phyloP scores from a whole-genome alignment of 64 coral and sea anemone species.

The Stichodactyla helianthus region DNA sequence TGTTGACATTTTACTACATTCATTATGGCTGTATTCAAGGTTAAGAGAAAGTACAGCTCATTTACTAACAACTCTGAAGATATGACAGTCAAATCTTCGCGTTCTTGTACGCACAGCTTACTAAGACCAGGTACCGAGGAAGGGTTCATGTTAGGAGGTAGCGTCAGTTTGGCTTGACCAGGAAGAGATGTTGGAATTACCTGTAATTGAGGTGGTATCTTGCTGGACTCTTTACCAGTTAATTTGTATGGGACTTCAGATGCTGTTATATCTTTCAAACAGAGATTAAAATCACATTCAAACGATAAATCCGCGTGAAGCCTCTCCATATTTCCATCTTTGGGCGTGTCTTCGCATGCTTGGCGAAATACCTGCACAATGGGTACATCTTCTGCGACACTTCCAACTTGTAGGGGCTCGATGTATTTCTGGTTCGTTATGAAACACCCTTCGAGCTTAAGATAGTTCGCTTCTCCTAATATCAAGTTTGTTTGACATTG shows the following conservation, averaged over 20 bases:
- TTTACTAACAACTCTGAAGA: constrained; percentile 44
- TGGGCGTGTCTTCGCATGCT: neutral
- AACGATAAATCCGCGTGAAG: constrained; percentile 23
- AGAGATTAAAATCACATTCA: constrained; percentile 56
- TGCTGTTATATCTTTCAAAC: constrained; percentile 45
- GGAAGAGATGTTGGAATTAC: constrained; percentile 15
- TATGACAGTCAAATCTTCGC: neutral
- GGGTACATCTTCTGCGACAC: constrained; percentile 39
- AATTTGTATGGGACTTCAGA: constrained; percentile 1
- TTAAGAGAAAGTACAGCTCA: constrained; percentile 31
- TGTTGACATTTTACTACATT: constrained; percentile 33
- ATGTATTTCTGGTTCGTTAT: constrained; percentile 32
- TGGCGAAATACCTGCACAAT: constrained; percentile 44
- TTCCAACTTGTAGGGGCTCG: constrained; percentile 23
- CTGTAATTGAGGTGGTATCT: neutral
- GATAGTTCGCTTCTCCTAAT: neutral
- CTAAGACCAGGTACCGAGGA: neutral
- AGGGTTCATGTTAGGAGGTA: neutral
- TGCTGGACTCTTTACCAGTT: neutral
- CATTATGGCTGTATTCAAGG: constrained; percentile 36
- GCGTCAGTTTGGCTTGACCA: constrained; percentile 13
- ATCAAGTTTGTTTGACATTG: constrained; percentile 30
- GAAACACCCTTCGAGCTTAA: constrained; percentile 40
- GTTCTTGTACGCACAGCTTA: constrained; percentile 32
- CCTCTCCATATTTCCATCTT: constrained; percentile 19